phyloP scores from a whole-genome alignment of 1,140 invertebrate genomes.

The Brachionus paranguensis region DNA sequence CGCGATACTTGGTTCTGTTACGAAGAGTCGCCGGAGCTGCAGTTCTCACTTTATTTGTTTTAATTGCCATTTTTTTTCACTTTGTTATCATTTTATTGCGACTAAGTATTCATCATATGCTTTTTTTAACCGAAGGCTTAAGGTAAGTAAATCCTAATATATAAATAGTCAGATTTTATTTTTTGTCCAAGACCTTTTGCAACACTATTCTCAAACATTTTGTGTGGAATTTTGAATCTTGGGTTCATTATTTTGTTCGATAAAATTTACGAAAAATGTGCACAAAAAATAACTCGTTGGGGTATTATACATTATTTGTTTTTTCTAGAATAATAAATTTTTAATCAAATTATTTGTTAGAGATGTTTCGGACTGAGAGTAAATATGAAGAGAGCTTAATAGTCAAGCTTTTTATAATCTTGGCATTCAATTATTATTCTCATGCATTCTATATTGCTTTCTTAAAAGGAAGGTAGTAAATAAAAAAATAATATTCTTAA shows the following conservation, averaged over 20 bases:
- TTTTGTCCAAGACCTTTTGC: slow-evolving; percentile 1
- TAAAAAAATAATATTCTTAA: not conserved
- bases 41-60: not conserved
- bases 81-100: not conserved
- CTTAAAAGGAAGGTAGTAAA: slow-evolving; percentile 74
- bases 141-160: not conserved
- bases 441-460: slow-evolving; percentile 98
- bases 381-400: slow-evolving; percentile 95
- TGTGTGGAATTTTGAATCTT: slow-evolving; percentile 30
- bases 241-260: slow-evolving; percentile 16
- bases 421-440: slow-evolving; percentile 97
- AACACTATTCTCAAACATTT: slow-evolving; percentile 17
- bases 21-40: not conserved
- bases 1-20: slow-evolving; percentile 44
- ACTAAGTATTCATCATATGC: slow-evolving; percentile 6
- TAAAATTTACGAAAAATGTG: slow-evolving; percentile 11
- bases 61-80: not conserved
- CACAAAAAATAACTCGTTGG: slow-evolving; percentile 32
- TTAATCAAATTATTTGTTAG: slow-evolving; percentile 52
- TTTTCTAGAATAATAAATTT: not conserved
- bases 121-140: slow-evolving; percentile 29
- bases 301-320: not conserved
- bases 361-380: slow-evolving; percentile 86
- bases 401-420: slow-evolving; percentile 90
- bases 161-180: no score